Base-by-base conservation (phyloP, 2,113 vertebrate genomes). In the Ceyx margarethae region DNA sequence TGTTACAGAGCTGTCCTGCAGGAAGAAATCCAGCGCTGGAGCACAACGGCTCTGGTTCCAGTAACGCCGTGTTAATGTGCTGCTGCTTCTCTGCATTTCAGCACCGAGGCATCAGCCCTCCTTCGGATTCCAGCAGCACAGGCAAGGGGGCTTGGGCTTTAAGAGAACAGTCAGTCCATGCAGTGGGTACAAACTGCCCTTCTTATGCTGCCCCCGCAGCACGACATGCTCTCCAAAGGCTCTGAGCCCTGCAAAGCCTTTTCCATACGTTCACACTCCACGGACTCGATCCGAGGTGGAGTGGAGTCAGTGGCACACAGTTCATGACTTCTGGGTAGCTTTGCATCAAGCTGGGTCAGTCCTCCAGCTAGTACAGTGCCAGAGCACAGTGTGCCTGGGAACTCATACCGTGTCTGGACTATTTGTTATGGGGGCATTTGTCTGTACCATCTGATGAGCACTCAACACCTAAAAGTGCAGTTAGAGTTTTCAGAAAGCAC, bases 51-150 rank as follows among this genome's bases (percentile, higher is more conserved):
- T 87, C 80, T 62, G 93, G 3, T 79, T 95, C 81, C 91, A 91
- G 89, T 35, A 73, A 33, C 75, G 2, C 3, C 78, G 92, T 93
- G 96, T 85, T 96, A 93, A 94, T 93, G 92, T 95, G 94, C 92
- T 71, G 17, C 5, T 48, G 92, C 94, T 87, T 56, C 72, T 80
- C 78, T 25, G 72, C 50, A 33, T 94, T 95, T 96, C 95, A 96
- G 94, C 89, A 62, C 87, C 91, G 35, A 80, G 78, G 75, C 89
- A 77, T 85, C 92, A 35, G 37, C 37, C 37, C 89, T 87, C 37
- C 77, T 91, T 40, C 51, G 78, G 43, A 9, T 67, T 74, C 68
- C 90, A 94, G 20, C n/a, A 85, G 85, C 91, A 76, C 10, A 35
- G 74, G 20, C 78, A 9, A 87, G 75, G 4, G 54, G 81, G 21